Percentiles rank a stretch among this genome's conserved stretches.
These are phyloP conservation scores for Drosophila longiperda DNA, from an alignment of 2,888 invertebrate genomes.

Conservation along the genomic window DNA sequence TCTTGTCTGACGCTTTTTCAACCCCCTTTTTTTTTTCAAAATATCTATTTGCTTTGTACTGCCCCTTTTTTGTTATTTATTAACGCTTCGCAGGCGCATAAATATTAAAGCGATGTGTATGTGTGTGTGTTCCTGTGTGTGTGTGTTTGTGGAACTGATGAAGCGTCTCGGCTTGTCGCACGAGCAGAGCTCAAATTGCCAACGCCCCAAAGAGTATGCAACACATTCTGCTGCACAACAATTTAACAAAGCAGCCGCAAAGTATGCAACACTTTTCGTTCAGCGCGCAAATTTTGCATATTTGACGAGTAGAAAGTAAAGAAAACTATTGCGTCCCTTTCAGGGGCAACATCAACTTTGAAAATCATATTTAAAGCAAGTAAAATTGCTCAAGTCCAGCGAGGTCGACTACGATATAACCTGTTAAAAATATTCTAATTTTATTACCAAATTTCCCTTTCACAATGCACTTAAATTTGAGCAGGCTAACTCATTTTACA, in stretches of 20 bases:
- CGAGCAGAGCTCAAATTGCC: slow-evolving; percentile 22
- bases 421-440: too few species aligned
- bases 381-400: too few species aligned
- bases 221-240: neutral
- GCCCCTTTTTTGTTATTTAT: slow-evolving; percentile 36
- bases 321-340: neutral
- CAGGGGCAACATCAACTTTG: neutral
- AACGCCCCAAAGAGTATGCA: slow-evolving; percentile 33
- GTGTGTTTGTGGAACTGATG: slow-evolving; percentile 20
- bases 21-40: slow-evolving; percentile 38
- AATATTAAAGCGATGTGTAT: slow-evolving; percentile 18
- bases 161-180: slow-evolving; percentile 24
- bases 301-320: neutral
- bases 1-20: slow-evolving; percentile 40
- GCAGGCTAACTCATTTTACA: too few species aligned
- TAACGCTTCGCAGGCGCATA: slow-evolving; percentile 43
- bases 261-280: slow-evolving; percentile 39
- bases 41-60: slow-evolving; percentile 8
- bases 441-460: too few species aligned
- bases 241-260: slow-evolving; percentile 22
- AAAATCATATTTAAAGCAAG: neutral
- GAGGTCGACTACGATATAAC: too few species aligned
- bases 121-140: slow-evolving; percentile 8
- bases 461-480: too few species aligned
- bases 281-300: neutral